phyloP scores from a whole-genome alignment of 2,888 invertebrate genomes.

The Acrobasis suavella region DNA sequence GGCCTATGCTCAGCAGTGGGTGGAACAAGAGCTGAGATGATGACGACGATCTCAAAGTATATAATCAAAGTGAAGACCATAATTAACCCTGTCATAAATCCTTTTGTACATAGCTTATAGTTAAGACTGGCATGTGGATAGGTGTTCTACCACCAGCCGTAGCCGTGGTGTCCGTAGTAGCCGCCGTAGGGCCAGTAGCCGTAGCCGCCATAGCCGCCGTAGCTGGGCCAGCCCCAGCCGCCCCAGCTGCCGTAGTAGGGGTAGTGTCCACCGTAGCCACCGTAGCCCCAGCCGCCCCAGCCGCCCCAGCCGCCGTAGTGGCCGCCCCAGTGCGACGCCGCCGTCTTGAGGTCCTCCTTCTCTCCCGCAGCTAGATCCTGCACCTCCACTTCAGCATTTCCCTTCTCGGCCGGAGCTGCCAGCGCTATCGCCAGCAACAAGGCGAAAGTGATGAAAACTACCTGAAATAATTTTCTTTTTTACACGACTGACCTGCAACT shows the following conservation, averaged over 20 bases:
- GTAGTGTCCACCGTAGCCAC: slow-evolving; percentile 45
- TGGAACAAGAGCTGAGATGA: too few relatives aligned
- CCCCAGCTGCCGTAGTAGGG: slow-evolving; percentile 40
- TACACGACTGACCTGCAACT: not conserved
- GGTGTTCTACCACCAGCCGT: slow-evolving; percentile 43
- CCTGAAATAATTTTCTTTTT: slow-evolving; percentile 44
- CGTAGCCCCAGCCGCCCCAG: slow-evolving; percentile 50
- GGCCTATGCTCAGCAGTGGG: too few relatives aligned
- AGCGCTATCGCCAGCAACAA: slow-evolving; percentile 50
- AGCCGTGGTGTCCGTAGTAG: slow-evolving; percentile 34
- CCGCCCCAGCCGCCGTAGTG: slow-evolving; percentile 46
- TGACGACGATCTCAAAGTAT: too few relatives aligned
- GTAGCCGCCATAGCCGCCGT: slow-evolving; percentile 35
- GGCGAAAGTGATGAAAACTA: slow-evolving; percentile 48
- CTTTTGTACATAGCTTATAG: slow-evolving; percentile 26
- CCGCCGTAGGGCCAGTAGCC: slow-evolving; percentile 40
- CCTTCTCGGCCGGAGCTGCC: slow-evolving; percentile 58
- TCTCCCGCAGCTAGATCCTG: slow-evolving; percentile 34
- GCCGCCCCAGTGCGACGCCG: slow-evolving; percentile 61
- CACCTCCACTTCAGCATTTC: slow-evolving; percentile 38
- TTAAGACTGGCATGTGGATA: slow-evolving; percentile 44
- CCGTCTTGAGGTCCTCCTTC: slow-evolving; percentile 62
- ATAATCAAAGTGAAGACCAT: slow-evolving; percentile 10
- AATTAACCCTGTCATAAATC: not conserved
- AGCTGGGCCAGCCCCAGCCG: slow-evolving; percentile 39